These are phyloP conservation scores for Augiades crinisus DNA, from an alignment of 2,888 invertebrate genomes.

Conservation along the genomic window DNA sequence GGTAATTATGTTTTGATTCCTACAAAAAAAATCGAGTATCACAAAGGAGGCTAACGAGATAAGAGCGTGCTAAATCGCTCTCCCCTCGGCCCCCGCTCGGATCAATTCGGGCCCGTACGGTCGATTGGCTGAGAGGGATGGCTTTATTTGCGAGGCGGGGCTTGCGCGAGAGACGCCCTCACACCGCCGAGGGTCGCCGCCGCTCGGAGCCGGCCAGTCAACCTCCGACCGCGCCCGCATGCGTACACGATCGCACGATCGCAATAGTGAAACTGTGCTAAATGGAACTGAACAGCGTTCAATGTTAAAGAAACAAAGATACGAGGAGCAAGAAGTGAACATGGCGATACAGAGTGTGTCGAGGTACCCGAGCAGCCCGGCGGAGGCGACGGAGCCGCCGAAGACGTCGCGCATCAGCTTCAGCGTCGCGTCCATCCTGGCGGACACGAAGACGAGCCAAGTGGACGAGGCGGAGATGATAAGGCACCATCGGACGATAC, in stretches of 20 bases:
- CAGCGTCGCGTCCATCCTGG: conserved; percentile 93
- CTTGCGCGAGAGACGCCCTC: conserved; percentile 42
- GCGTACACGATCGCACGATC: conserved; percentile 73
- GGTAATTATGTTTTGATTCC: conserved; percentile 82
- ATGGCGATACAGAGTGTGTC: conserved; percentile 86
- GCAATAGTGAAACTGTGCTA: conserved; percentile 68
- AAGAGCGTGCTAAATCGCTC: conserved; percentile 80
- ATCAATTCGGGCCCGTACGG: conserved; percentile 69
- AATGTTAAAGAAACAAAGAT: conserved; percentile 84
- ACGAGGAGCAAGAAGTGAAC: conserved; percentile 81
- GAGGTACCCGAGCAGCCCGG: conserved; percentile 84
- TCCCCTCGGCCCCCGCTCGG: conserved; percentile 68
- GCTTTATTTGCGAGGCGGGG: conserved; percentile 42
- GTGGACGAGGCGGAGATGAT: conserved; percentile 71
- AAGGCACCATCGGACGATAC: conserved; percentile 75
- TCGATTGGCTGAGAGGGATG: conserved; percentile 74
- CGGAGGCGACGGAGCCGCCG: conserved; percentile 82
- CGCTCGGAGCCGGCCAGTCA: conserved; percentile 60
- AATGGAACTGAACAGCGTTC: conserved; percentile 78
- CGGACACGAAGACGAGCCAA: conserved; percentile 87
- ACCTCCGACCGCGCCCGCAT: conserved; percentile 76
- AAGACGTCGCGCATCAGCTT: conserved; percentile 89
- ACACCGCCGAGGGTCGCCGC: conserved; percentile 49
- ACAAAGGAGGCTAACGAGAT: conserved; percentile 82
- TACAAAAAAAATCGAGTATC: conserved; percentile 78